Conservation (phyloP, 2,113 vertebrate genomes). For the Vimba vimba region DNA sequence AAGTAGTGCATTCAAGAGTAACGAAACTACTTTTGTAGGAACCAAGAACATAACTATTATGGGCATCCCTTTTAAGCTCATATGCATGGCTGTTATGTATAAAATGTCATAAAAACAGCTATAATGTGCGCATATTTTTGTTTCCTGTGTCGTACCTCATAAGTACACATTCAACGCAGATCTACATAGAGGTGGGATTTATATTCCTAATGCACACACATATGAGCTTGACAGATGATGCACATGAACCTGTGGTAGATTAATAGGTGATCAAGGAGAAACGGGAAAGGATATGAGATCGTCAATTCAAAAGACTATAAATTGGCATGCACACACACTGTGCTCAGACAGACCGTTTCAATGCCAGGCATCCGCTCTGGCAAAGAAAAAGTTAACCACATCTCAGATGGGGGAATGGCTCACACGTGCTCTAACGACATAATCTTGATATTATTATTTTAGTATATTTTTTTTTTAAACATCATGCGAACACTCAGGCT, state of each 20-base stretch:
- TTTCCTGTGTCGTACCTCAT: neutral
- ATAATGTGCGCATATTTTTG: neutral
- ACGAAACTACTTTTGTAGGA: neutral
- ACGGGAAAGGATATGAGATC: constrained; percentile 41
- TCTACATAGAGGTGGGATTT: neutral
- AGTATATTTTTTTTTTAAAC: neutral
- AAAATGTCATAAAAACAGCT: neutral
- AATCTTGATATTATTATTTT: neutral
- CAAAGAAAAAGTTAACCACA: constrained; percentile 56
- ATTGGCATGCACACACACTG: constrained; percentile 57
- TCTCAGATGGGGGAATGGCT: constrained; percentile 56
- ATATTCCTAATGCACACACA: neutral
- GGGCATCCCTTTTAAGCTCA: constrained; percentile 30
- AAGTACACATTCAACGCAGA: neutral
- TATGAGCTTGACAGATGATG: constrained; percentile 48
- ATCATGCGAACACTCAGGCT: constrained; percentile 7
- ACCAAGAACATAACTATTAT: neutral
- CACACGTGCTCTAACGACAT: neutral
- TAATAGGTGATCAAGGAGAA: constrained; percentile 30
- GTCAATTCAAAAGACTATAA: constrained; percentile 6
- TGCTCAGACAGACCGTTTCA: constrained; percentile 54
- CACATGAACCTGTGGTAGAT: constrained; percentile 39
- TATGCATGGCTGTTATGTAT: constrained; percentile 26
- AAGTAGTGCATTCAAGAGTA: constrained; percentile 26
- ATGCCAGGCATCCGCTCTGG: constrained; percentile 50